These are phyloP conservation scores for Amiota mariae DNA, from an alignment of 2,888 invertebrate species.

Conservation along the genomic window DNA sequence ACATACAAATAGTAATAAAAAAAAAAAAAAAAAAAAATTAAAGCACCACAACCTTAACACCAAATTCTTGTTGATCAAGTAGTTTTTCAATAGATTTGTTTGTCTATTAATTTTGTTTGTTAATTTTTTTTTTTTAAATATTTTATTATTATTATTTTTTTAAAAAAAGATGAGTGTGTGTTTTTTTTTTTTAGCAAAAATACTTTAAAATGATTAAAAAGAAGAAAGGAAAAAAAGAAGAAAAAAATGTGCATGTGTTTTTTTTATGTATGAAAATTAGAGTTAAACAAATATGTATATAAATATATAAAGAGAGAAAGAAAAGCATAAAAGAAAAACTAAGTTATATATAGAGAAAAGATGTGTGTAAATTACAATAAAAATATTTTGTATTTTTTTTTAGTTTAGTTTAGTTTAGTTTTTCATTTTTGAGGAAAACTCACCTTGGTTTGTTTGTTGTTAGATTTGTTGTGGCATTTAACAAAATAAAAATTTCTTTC, in stretches of 20 bases:
- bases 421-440: not conserved
- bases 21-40: slow-evolving; percentile 1
- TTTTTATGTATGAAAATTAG: not conserved
- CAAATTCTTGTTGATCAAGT: not conserved
- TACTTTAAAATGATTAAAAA: slow-evolving; percentile 26
- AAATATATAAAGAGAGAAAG: no score
- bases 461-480: slow-evolving; percentile 1
- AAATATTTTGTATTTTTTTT: slow-evolving; percentile 3
- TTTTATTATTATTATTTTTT: no score
- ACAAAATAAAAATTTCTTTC: not conserved
- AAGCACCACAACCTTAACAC: slow-evolving; percentile 16
- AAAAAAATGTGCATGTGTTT: not conserved
- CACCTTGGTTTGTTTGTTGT: not conserved
- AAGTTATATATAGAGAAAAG: no score
- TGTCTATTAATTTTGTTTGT: not conserved
- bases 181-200: slow-evolving; percentile 25
- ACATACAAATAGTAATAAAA: not conserved
- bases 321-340: no score
- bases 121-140: no score
- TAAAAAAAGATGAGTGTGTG: not conserved
- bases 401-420: not conserved
- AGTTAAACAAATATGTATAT: not conserved
- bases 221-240: slow-evolving; percentile 17
- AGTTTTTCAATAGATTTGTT: slow-evolving; percentile 1
- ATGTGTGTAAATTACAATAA: not conserved